phyloP scores from a whole-genome alignment of 2,113 vertebrate species.

The rat (Rattus norvegicus) region DNA sequence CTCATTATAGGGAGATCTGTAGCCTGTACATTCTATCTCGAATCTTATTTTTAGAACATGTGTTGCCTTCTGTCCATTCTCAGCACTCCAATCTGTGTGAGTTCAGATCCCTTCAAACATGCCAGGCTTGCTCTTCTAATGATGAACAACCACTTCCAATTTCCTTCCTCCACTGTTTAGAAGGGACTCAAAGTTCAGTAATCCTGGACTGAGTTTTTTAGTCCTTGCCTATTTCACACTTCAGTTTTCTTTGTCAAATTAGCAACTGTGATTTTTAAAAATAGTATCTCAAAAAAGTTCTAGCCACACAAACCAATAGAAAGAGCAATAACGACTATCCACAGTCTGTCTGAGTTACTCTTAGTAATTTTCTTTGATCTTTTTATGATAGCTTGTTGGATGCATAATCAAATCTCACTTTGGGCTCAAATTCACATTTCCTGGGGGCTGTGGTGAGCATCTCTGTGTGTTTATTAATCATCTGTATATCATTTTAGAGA shows the following conservation, averaged over 20 bases:
- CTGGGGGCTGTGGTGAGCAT: not conserved
- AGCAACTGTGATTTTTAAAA: not conserved
- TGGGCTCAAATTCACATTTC: not conserved
- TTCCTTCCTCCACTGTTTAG: not conserved
- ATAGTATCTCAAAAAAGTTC: not conserved
- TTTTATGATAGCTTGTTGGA: not conserved
- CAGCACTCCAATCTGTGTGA: not conserved
- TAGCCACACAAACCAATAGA: conserved; percentile 1
- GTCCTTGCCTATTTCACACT: not conserved
- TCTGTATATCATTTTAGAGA: not conserved
- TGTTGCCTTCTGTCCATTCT: not conserved
- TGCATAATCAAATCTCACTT: not conserved
- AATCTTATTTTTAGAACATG: conserved; percentile 19
- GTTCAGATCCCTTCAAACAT: not conserved
- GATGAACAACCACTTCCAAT: not conserved
- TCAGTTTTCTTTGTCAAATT: conserved; percentile 47
- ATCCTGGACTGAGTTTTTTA: not conserved
- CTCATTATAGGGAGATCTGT: not conserved
- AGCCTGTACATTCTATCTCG: not conserved
- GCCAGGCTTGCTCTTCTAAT: not conserved
- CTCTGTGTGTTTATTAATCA: not conserved
- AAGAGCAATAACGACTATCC: not conserved
- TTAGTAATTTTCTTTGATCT: not conserved
- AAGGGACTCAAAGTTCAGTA: not conserved
- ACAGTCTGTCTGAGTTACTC: not conserved